These are phyloP conservation scores for Encarsia formosa DNA, from an alignment of 2,888 invertebrate species.

Conservation along the genomic window DNA sequence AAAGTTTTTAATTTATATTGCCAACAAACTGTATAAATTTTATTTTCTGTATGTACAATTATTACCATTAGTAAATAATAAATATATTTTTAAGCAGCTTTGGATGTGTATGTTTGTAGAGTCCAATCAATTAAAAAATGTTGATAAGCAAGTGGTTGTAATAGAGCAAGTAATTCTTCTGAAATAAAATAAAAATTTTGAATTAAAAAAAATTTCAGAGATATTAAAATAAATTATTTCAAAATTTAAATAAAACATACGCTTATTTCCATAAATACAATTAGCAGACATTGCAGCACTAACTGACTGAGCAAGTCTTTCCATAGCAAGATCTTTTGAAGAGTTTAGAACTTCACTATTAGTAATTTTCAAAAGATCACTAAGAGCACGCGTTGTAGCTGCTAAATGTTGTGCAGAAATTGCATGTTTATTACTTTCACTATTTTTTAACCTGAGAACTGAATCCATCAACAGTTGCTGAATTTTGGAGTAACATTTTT, in stretches of 20 bases:
- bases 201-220: constrained; percentile 1
- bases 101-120: constrained; percentile 45
- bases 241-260: constrained; percentile 42
- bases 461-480: constrained; percentile 49
- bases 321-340: constrained; percentile 52
- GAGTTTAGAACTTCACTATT: constrained; percentile 31
- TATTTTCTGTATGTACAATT: constrained; percentile 22
- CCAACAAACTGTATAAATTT: constrained; percentile 8
- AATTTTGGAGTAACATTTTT: constrained; percentile 44
- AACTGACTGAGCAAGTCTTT: constrained; percentile 77
- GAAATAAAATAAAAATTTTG: constrained; percentile 28
- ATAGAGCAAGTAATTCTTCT: constrained; percentile 45
- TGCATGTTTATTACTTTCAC: constrained; percentile 45
- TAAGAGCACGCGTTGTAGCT: constrained; percentile 40
- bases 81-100: constrained; percentile 41
- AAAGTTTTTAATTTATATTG: constrained; percentile 6
- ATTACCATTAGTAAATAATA: too few relatives aligned
- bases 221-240: constrained; percentile 30
- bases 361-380: constrained; percentile 35
- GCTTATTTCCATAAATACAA: constrained; percentile 76
- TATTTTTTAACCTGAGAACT: constrained; percentile 43
- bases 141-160: constrained; percentile 46
- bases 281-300: constrained; percentile 76
- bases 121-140: constrained; percentile 50
- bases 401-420: constrained; percentile 50